phyloP scores from a whole-genome alignment of 2,113 vertebrate genomes.

The Corythornis vintsioides region DNA sequence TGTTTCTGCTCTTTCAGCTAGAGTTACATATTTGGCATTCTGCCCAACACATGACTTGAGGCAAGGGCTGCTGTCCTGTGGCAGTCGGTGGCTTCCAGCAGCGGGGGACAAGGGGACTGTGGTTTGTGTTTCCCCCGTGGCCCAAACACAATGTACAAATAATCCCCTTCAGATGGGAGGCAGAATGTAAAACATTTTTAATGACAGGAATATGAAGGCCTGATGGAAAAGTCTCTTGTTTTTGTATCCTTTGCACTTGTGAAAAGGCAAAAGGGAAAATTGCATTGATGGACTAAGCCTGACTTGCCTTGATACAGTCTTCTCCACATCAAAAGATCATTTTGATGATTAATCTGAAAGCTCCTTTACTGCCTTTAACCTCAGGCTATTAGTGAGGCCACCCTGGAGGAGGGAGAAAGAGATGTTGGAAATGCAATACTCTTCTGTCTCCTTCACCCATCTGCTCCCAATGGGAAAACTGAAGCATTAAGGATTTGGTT shows the following conservation, averaged over 20 bases:
- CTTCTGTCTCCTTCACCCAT: slow-evolving; percentile 26
- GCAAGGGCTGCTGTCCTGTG: neutral
- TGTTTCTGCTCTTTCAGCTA: slow-evolving; percentile 40
- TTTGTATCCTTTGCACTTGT: neutral
- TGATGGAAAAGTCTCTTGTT: neutral
- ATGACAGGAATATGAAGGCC: neutral
- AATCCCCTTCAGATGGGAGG: neutral
- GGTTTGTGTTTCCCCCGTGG: neutral
- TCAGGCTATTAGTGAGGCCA: slow-evolving; percentile 11
- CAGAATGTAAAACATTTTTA: neutral
- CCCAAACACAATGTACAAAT: neutral
- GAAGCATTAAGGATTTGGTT: slow-evolving; percentile 57
- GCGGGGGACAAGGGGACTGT: neutral
- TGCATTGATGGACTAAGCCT: neutral
- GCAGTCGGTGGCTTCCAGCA: neutral
- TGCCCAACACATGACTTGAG: neutral
- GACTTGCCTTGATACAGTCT: neutral
- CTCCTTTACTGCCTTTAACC: slow-evolving; percentile 2
- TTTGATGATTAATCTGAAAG: neutral
- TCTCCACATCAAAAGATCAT: neutral
- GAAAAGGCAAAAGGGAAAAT: neutral
- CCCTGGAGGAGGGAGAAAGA: neutral
- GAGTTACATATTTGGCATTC: slow-evolving; percentile 17
- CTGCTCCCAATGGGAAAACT: slow-evolving; percentile 60
- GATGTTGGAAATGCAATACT: neutral